Percentiles rank a stretch among this genome's conserved stretches.
Evolutionary conservation across 1,140 invertebrate species (phyloP).

Genomic region (Cyclargus thomasi): DNA sequence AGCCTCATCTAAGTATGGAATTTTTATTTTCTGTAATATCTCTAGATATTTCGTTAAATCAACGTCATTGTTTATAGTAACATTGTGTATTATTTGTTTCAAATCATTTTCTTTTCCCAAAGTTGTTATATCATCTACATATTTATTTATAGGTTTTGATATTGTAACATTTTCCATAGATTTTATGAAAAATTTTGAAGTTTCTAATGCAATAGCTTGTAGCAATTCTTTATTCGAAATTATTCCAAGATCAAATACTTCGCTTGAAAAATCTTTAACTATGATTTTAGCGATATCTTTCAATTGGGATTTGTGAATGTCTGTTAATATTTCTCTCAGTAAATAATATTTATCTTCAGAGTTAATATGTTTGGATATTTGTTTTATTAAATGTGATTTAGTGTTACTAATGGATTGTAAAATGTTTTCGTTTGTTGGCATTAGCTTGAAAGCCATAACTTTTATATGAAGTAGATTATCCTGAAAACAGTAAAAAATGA

Average conservation of each 20-base stretch:
- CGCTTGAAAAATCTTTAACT: constrained; percentile 36
- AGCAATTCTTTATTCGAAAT: constrained; percentile 43
- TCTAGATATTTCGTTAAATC: constrained; percentile 38
- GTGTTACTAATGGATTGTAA: constrained; percentile 28
- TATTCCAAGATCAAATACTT: constrained; percentile 33
- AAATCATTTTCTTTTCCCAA: constrained; percentile 44
- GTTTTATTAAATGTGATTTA: constrained; percentile 49
- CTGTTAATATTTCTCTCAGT: constrained; percentile 40
- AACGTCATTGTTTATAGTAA: constrained; percentile 37
- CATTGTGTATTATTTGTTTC: constrained; percentile 37
- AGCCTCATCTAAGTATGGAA: constrained; percentile 56
- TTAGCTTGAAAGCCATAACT: constrained; percentile 39
- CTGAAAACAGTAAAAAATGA: constrained; percentile 39
- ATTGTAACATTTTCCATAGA: constrained; percentile 47
- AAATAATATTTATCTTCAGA: constrained; percentile 35
- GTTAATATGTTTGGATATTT: constrained; percentile 31
- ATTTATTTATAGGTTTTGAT: constrained; percentile 48
- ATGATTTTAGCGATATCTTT: constrained; percentile 51
- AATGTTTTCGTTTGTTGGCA: constrained; percentile 29
- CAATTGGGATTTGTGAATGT: constrained; percentile 45
- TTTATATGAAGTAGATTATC: constrained; percentile 50
- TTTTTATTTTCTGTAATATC: constrained; percentile 45
- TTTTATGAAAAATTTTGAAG: constrained; percentile 42
- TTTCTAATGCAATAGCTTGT: constrained; percentile 44
- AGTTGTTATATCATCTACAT: constrained; percentile 36